These are phyloP conservation scores for Drosophila sechellia DNA, from an alignment of 1,140 invertebrate genomes.

Conservation along the genomic window DNA sequence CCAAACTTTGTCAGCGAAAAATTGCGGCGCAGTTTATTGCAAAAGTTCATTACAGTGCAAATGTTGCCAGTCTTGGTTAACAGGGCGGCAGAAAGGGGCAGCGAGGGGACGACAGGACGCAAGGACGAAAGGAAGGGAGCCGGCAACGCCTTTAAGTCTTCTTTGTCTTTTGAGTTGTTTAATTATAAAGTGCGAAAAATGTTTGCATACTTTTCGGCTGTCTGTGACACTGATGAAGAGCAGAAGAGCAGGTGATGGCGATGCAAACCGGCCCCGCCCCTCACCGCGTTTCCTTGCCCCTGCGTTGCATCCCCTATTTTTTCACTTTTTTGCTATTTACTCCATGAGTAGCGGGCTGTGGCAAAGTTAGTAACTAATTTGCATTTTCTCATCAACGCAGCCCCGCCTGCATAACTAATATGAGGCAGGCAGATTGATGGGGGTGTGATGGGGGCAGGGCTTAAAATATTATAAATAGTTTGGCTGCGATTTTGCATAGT, in stretches of 20 bases:
- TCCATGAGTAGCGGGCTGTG: slow-evolving; percentile 44
- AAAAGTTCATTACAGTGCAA: slow-evolving; percentile 83
- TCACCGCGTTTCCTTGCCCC: background rate
- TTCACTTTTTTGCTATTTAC: slow-evolving; percentile 54
- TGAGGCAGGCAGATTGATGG: slow-evolving; percentile 27
- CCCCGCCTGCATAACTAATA: slow-evolving; percentile 76
- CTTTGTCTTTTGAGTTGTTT: slow-evolving; percentile 78
- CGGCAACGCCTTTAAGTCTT: slow-evolving; percentile 56
- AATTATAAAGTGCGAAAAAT: slow-evolving; percentile 83
- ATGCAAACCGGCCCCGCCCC: too few species aligned
- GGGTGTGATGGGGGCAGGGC: slow-evolving; percentile 7
- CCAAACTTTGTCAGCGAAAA: slow-evolving; percentile 81
- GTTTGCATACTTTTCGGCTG: slow-evolving; percentile 78
- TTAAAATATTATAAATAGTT: slow-evolving; percentile 76
- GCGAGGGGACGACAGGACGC: background rate
- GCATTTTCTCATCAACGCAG: slow-evolving; percentile 80
- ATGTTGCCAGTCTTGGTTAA: slow-evolving; percentile 66
- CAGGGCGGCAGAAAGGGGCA: slow-evolving; percentile 6
- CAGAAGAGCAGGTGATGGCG: background rate
- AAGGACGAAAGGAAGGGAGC: slow-evolving; percentile 1
- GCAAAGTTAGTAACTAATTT: slow-evolving; percentile 80
- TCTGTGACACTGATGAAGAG: slow-evolving; percentile 76
- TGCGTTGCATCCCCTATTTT: background rate
- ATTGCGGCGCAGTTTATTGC: slow-evolving; percentile 82
- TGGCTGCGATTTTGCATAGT: slow-evolving; percentile 68